These are phyloP conservation scores for Atractosteus spatula DNA, from an alignment of 2,113 vertebrate genomes.

Conservation along the genomic window DNA sequence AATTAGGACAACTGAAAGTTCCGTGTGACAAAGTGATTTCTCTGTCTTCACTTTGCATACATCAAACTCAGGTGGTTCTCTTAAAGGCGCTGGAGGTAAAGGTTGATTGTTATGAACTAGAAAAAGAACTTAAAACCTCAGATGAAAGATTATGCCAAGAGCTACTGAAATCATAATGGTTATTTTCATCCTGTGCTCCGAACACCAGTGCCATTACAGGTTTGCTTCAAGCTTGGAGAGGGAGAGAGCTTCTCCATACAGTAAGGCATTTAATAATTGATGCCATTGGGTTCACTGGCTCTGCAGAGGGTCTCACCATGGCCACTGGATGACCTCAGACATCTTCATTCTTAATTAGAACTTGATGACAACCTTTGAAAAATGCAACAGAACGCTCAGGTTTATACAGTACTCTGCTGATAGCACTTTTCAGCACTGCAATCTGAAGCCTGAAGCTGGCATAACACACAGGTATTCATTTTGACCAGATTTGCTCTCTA, in stretches of 20 bases:
- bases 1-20: conserved; percentile 34
- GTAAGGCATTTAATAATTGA: conserved; percentile 53
- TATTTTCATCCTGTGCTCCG: conserved; percentile 23
- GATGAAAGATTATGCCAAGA: conserved; percentile 19
- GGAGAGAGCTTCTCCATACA: conserved; percentile 40
- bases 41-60: conserved; percentile 21
- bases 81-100: conserved; percentile 15
- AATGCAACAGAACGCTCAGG: conserved; percentile 16
- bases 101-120: conserved; percentile 28
- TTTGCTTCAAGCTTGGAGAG: conserved; percentile 31
- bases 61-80: conserved; percentile 13
- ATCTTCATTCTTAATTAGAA: conserved; percentile 36
- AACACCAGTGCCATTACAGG: conserved; percentile 33
- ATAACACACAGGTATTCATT: no score
- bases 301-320: conserved; percentile 33
- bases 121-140: neutral
- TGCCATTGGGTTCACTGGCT: conserved; percentile 34
- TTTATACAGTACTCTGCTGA: conserved; percentile 23
- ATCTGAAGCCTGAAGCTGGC: no score
- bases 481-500: no score
- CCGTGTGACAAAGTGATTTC: conserved; percentile 23
- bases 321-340: conserved; percentile 38
- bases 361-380: no score
- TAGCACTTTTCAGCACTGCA: conserved; percentile 27
- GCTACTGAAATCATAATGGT: conserved; percentile 37